Conservation (phyloP, 1,140 invertebrate species). For the Hyles euphorbiae region DNA sequence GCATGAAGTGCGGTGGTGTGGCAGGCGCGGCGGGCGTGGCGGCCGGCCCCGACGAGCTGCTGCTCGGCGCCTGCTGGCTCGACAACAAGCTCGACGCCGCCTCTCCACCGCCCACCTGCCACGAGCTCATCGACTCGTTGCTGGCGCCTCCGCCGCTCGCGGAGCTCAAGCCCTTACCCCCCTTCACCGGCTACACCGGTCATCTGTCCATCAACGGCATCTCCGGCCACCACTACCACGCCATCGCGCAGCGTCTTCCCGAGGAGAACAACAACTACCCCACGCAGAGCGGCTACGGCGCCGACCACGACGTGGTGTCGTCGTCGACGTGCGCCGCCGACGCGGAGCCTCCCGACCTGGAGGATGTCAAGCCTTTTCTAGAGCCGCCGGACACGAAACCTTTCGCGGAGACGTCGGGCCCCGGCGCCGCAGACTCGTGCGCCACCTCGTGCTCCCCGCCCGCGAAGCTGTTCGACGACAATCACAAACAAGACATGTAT, state of each 20-base stretch:
- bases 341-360: conserved; percentile 71
- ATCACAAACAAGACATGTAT: conserved; percentile 74
- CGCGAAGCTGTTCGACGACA: conserved; percentile 61
- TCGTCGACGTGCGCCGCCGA: conserved; percentile 80
- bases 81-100: conserved; percentile 67
- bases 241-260: conserved; percentile 83
- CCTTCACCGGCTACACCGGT: conserved; percentile 89
- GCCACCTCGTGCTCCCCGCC: conserved; percentile 65
- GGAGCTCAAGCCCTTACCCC: conserved; percentile 90
- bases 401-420: conserved; percentile 50
- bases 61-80: conserved; percentile 76
- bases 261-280: conserved; percentile 82
- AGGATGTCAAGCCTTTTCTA: conserved; percentile 78
- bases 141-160: conserved; percentile 81
- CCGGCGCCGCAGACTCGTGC: conserved; percentile 55
- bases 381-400: conserved; percentile 74
- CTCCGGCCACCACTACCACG: conserved; percentile 89
- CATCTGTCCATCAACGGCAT: conserved; percentile 90
- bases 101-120: conserved; percentile 49
- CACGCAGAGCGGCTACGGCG: conserved; percentile 76
- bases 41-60: conserved; percentile 67
- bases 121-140: conserved; percentile 77
- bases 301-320: conserved; percentile 81
- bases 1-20: conserved; percentile 60
- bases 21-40: conserved; percentile 36